A percentile compares a stretch with the other conserved stretches of the same genome.
These are phyloP conservation scores for Microtus richardsoni DNA, from an alignment of 2,113 vertebrate genomes.

Conservation along the genomic window DNA sequence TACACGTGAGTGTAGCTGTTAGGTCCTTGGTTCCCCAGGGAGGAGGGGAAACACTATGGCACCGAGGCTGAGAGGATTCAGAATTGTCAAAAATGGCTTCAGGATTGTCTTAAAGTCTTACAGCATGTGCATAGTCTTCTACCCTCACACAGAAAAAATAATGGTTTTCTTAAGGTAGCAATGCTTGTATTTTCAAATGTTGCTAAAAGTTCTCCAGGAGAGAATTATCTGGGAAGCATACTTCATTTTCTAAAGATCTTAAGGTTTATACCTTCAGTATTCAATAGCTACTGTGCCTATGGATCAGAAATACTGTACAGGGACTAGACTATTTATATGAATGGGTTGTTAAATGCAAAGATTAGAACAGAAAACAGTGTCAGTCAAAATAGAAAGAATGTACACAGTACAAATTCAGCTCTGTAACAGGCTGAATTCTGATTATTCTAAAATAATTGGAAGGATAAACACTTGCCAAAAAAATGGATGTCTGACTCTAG, in stretches of 20 bases:
- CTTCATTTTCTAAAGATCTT: not conserved
- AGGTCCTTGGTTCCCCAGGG: too few species aligned
- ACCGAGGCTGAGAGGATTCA: too few species aligned
- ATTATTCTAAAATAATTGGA: slow-evolving; percentile 48
- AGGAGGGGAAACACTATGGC: too few species aligned
- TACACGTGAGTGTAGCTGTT: too few species aligned
- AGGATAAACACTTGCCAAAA: slow-evolving; percentile 58
- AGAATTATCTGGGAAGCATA: slow-evolving; percentile 35
- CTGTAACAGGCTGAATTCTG: slow-evolving; percentile 35
- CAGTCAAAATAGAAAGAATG: slow-evolving; percentile 66
- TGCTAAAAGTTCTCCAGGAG: not conserved
- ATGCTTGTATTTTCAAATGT: not conserved
- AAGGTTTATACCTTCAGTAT: not conserved
- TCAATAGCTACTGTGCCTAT: not conserved
- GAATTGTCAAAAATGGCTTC: too few species aligned
- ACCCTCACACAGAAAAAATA: not conserved
- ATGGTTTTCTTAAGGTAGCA: not conserved
- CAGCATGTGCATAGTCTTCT: too few species aligned
- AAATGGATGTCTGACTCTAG: slow-evolving; percentile 44
- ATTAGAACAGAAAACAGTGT: slow-evolving; percentile 41
- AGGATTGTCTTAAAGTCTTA: too few species aligned
- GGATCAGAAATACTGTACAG: slow-evolving; percentile 1
- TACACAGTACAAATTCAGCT: slow-evolving; percentile 42
- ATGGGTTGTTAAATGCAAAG: slow-evolving; percentile 26
- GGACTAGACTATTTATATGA: slow-evolving; percentile 27